These are phyloP conservation scores for Ptychobarbus kaznakovi DNA, from an alignment of 2,797 vertebrate genomes.

Conservation along the genomic window DNA sequence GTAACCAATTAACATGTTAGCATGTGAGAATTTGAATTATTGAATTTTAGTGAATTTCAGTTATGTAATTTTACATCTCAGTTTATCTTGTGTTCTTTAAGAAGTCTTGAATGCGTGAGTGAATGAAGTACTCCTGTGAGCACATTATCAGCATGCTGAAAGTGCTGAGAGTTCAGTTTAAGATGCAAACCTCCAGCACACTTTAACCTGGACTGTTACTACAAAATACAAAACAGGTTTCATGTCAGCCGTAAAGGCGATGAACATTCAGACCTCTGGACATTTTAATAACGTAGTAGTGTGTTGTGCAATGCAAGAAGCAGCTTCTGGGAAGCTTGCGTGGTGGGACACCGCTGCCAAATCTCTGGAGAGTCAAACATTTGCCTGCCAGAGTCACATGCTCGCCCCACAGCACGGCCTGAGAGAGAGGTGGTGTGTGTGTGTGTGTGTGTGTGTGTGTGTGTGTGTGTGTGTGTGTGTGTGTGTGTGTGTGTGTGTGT, in stretches of 20 bases:
- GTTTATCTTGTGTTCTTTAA: too few species aligned
- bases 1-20: not conserved
- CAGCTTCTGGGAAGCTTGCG: slow-evolving; percentile 18
- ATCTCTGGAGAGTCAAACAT: slow-evolving; percentile 21
- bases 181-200: slow-evolving; percentile 27
- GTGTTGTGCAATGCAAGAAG: slow-evolving; percentile 11
- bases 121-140: not conserved
- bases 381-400: slow-evolving; percentile 27
- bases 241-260: slow-evolving; percentile 32
- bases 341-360: slow-evolving; percentile 5
- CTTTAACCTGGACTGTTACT: slow-evolving; percentile 33
- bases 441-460: too few species aligned
- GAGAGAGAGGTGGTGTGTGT: not conserved
- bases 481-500: too few species aligned
- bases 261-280: slow-evolving; percentile 24
- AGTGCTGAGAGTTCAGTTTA: slow-evolving; percentile 22
- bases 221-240: slow-evolving; percentile 28
- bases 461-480: too few species aligned
- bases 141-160: slow-evolving; percentile 7
- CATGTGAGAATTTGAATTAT: not conserved
- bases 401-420: not conserved
- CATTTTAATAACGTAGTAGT: slow-evolving; percentile 21
- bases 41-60: too few species aligned
- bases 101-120: too few species aligned
- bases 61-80: too few species aligned